phyloP scores from a whole-genome alignment of 2,113 vertebrate genomes.

The Aspidoscelis tigris region DNA sequence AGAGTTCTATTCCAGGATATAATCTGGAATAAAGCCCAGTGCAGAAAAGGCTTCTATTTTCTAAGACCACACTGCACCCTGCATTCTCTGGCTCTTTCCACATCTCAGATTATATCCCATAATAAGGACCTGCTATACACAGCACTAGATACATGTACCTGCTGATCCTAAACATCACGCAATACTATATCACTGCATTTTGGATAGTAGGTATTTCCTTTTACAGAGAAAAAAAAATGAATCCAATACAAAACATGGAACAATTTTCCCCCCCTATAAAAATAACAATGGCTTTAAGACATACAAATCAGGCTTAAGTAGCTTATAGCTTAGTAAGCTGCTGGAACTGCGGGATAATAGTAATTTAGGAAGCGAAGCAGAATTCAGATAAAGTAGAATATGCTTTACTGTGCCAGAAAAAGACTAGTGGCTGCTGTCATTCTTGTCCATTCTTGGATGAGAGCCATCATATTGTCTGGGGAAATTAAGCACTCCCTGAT shows the following conservation, averaged over 20 bases:
- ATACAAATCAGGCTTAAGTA: conserved; percentile 47
- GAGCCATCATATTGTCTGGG: conserved; percentile 33
- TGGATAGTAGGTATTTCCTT: neutral
- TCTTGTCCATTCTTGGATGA: conserved; percentile 20
- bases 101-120: too few relatives aligned
- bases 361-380: conserved; percentile 26
- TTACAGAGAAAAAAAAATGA: neutral
- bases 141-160: neutral
- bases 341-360: conserved; percentile 29
- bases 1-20: too few relatives aligned
- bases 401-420: conserved; percentile 38
- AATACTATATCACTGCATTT: neutral
- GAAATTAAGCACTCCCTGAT: conserved; percentile 45
- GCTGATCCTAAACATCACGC: neutral
- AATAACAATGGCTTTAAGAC: conserved; percentile 12
- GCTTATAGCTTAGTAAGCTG: conserved; percentile 36
- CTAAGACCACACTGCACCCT: too few relatives aligned
- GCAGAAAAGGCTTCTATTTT: too few relatives aligned
- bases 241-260: conserved; percentile 23
- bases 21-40: too few relatives aligned
- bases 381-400: conserved; percentile 37
- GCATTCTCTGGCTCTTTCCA: too few relatives aligned
- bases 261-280: conserved; percentile 6
- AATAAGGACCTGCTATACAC: neutral
- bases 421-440: neutral